Base-by-base conservation (phyloP, 37 sponge, comb jelly and placozoan genomes). In the Dysidea cf. avara region DNA sequence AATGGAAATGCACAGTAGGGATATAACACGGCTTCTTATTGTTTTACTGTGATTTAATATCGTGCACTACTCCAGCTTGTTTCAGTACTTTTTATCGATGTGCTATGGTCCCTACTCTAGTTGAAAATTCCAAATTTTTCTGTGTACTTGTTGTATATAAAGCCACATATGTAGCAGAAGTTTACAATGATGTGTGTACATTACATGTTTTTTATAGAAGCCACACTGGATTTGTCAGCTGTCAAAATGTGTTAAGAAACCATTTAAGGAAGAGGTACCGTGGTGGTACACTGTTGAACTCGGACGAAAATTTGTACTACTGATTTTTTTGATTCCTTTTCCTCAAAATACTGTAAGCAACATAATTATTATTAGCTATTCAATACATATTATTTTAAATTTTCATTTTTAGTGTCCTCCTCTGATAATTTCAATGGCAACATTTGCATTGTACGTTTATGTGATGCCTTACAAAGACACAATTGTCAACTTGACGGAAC, bases 201-300 rank as follows among this genome's bases (percentile, higher is more conserved):
- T n/a, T n/a, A n/a, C n/a, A n/a, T 36, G 4, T 81, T 2, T 25
- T 50, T 48, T 58, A 20, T 56, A 75, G 83, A 66, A 43, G 43
- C 48, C 61, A 20, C 1, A 22, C 0, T n/a, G 48, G 55, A 36
- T 69, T 7, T 51, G 51, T 24, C 20, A 49, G 31, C 40, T 40
- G 1, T 39, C 39, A 38, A n/a, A 49, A 2, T 64, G 64, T 30
- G 31, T 79, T 16, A 35, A 37, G 2, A 25, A 22, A 50, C 20
- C 30, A 31, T 83, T 74, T 34, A 78, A 69, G 50, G 64, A 88
- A 7, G 46, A 74, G 56, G 40, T 38, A 35, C 74, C 18, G 16
- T 89, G 81, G 81, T 89, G 81, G 77, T 51, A 55, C 38, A 33
- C 64, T 16, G 66, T 89, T 29, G 90, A 89, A 14, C 81, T 84